phyloP scores from a whole-genome alignment of 2,113 vertebrate genomes.

The Triplophysa siluroides region DNA sequence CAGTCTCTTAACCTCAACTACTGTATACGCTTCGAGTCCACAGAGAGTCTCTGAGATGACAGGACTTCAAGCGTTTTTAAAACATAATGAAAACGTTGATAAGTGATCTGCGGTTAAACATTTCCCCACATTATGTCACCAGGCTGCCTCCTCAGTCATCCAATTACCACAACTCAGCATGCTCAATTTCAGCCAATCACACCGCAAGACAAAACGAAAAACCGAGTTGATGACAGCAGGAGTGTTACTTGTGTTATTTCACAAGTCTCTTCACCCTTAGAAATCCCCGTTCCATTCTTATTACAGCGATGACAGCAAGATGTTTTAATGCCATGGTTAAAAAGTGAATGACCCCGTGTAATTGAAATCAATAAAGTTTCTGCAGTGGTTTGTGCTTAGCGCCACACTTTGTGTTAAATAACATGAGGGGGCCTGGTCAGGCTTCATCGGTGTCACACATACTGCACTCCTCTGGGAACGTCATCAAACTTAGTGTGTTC shows the following conservation, averaged over 20 bases:
- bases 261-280: slow-evolving; percentile 7
- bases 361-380: slow-evolving; percentile 68
- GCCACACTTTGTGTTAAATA: slow-evolving; percentile 54
- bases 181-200: neutral
- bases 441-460: slow-evolving; percentile 50
- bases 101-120: neutral
- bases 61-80: neutral
- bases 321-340: slow-evolving; percentile 66
- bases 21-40: neutral
- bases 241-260: neutral
- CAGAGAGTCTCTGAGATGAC: neutral
- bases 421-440: slow-evolving; percentile 53
- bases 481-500: slow-evolving; percentile 46
- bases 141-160: neutral
- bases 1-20: neutral
- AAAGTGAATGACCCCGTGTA: slow-evolving; percentile 64
- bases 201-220: neutral
- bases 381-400: slow-evolving; percentile 62
- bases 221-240: neutral
- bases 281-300: slow-evolving; percentile 46
- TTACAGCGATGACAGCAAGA: slow-evolving; percentile 58
- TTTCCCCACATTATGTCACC: slow-evolving; percentile 7
- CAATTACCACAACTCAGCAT: neutral
- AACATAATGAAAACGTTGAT: slow-evolving; percentile 5
- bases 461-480: slow-evolving; percentile 43